Percentiles rank a stretch among this genome's conserved stretches.
These are phyloP conservation scores for Turritopsis dohrnii DNA, from an alignment of 30 jellyfish, hydroid and myxozoan genomes.

Conservation along the genomic window DNA sequence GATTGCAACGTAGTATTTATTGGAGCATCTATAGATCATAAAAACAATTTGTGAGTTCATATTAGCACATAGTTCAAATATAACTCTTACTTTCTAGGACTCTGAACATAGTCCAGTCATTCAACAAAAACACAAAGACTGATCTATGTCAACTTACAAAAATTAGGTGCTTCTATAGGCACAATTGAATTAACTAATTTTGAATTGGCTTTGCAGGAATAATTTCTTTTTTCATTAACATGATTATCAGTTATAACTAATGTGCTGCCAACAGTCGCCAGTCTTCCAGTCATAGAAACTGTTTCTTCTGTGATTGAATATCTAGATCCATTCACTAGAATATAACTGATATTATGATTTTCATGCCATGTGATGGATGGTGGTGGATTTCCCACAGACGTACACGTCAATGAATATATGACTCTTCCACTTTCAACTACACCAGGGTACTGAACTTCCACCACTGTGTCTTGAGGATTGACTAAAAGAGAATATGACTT, in stretches of 20 bases:
- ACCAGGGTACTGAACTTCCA: not conserved
- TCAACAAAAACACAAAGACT: not conserved
- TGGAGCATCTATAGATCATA: constrained; percentile 4
- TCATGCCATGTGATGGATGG: not conserved
- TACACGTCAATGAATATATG: not conserved
- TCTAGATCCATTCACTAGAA: not conserved
- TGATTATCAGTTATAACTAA: not conserved
- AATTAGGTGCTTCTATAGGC: not conserved
- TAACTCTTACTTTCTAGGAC: not conserved
- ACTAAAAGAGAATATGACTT: not conserved
- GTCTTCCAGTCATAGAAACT: not conserved
- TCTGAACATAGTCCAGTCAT: no score
- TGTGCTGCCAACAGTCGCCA: not conserved
- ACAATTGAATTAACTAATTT: not conserved
- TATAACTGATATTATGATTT: not conserved
- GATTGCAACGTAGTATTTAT: not conserved
- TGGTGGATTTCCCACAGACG: constrained; percentile 10
- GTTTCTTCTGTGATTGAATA: not conserved
- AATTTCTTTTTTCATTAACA: not conserved
- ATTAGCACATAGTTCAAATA: not conserved
- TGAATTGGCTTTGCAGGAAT: not conserved
- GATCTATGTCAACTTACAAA: not conserved
- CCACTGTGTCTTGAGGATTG: constrained; percentile 4
- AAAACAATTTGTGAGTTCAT: not conserved
- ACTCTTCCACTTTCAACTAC: not conserved